phyloP scores from a whole-genome alignment of 2,113 vertebrate species.

The Ctenodactylus gundi region DNA sequence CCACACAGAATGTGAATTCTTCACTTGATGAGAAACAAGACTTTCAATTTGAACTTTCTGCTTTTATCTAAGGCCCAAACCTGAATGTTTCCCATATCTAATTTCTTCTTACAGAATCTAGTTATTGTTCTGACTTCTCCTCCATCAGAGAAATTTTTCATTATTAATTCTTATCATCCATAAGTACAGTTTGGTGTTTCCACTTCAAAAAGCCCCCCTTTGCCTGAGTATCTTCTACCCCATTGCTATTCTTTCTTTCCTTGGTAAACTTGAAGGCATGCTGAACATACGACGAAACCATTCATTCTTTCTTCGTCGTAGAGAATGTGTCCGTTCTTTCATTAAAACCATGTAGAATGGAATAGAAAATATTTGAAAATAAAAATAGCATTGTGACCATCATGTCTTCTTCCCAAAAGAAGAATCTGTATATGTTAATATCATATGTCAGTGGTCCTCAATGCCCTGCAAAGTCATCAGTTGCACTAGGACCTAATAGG shows the following conservation, averaged over 20 bases:
- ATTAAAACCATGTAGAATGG: background rate
- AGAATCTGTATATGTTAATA: no score
- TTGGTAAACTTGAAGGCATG: background rate
- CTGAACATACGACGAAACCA: no score
- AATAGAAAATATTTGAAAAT: slow-evolving; percentile 6
- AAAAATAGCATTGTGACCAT: background rate
- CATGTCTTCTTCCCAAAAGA: background rate
- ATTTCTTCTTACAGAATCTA: background rate
- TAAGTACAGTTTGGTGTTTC: background rate
- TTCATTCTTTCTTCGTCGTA: background rate
- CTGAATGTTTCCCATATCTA: background rate
- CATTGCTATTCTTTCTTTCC: background rate
- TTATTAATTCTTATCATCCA: background rate
- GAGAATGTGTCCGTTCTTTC: background rate
- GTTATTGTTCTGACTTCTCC: background rate
- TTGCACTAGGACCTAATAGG: no score
- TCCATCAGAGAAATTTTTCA: background rate
- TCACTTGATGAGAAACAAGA: slow-evolving; percentile 47
- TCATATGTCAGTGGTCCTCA: no score
- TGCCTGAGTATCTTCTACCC: background rate
- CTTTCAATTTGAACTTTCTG: slow-evolving; percentile 9
- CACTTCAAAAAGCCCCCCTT: background rate
- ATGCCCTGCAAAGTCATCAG: no score
- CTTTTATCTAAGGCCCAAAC: background rate
- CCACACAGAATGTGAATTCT: slow-evolving; percentile 21